Base-by-base conservation (phyloP, 1,140 invertebrate species). In the Camponotus floridanus region DNA sequence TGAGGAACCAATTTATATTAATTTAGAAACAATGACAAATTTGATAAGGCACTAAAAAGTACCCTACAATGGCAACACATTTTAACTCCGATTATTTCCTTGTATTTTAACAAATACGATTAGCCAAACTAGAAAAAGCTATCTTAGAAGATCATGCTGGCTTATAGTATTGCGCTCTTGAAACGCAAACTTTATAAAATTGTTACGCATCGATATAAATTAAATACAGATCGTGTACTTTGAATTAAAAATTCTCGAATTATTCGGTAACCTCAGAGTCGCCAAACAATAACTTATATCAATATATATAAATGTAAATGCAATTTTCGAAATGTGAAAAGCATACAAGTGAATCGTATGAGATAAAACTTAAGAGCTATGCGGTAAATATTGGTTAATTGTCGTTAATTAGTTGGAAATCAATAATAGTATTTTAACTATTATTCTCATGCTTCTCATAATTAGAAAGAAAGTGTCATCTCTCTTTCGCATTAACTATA, bases 361-460 rank as follows among this genome's bases (percentile, higher is more conserved):
- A 83, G 64, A 91, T 90, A 92, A 88, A 90, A 91, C 92, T 91
- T 92, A 92, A 86, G 39, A 91, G 39, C 92, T 93, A 93, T 57
- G 81, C 45, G 90, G 85, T 90, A 92, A 92, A 90, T 91, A 85
- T 90, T 64, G 85, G 85, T 93, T 92, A 92, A 92, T 79, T 91
- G 83, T 88, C 71, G 67, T 91, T 91, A 90, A 90, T 91, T 86
- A 74, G 51, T 86, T 71, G 70, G 76, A 91, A 33, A 81, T 67
- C 55, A 65, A 57, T 67, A 85, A 91, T 42, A 67, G 74, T 91
- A 83, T 61, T 59, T 59, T 81, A 74, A 87, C 71, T 45, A 76
- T 91, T 87, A 70, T 62, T 64, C 83, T 78, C 31, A 33, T 67
- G 65, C 18, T 79, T 78, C 15, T 51, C 33, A 78, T 57, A 62